A percentile compares a stretch with the other conserved stretches of the same genome.
Conservation (phyloP, 2,113 vertebrate genomes). For the Lophotis ruficrista region DNA sequence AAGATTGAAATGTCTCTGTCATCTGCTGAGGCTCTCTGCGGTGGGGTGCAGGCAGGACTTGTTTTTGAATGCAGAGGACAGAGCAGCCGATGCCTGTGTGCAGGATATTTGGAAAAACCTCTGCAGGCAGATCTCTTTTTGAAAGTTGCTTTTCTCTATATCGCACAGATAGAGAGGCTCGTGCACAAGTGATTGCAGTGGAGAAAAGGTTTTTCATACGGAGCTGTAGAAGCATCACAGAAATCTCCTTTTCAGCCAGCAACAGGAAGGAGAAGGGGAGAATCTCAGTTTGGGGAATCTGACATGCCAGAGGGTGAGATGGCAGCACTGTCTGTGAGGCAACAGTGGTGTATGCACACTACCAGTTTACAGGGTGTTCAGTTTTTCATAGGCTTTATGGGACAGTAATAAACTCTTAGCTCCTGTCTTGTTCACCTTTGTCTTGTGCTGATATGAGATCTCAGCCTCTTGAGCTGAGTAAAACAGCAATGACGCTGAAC, state of each 20-base stretch:
- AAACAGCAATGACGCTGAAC: not conserved
- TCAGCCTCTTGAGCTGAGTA: rapidly evolving
- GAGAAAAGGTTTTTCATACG: not conserved
- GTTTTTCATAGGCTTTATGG: not conserved
- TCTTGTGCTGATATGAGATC: not conserved
- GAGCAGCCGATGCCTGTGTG: not conserved
- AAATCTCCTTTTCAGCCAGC: not conserved
- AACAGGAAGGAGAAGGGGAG: rapidly evolving
- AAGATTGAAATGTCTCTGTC: not conserved
- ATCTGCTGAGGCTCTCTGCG: not conserved
- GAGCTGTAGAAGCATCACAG: not conserved
- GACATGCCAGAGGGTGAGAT: rapidly evolving
- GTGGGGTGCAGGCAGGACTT: not conserved
- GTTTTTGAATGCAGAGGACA: not conserved
- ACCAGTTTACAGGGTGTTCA: not conserved
- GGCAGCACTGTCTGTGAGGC: not conserved
- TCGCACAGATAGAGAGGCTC: not conserved
- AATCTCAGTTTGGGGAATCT: not conserved
- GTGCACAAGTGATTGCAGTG: too few species aligned
- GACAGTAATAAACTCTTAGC: not conserved
- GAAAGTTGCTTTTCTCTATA: not conserved
- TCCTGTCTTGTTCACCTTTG: not conserved
- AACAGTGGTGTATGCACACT: not conserved
- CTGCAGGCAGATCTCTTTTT: not conserved
- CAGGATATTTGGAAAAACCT: not conserved